Conservation (phyloP, 2,113 vertebrate species). For the Rhinolophus sinicus region DNA sequence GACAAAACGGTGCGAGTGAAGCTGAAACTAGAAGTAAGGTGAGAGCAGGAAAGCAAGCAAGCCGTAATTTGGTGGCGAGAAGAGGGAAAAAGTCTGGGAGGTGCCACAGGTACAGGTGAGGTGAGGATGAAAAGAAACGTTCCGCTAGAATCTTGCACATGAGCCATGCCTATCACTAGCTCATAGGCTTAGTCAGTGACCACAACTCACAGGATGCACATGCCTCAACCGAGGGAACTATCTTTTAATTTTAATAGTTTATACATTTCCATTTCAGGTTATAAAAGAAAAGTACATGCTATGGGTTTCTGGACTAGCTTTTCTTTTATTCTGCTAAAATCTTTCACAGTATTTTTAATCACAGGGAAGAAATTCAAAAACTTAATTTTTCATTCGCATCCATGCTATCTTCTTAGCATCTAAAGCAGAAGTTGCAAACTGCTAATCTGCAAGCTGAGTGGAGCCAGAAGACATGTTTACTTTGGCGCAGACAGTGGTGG, state of each 20-base stretch:
- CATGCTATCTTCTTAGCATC: background rate
- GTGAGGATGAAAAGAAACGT: background rate
- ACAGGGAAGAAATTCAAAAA: background rate
- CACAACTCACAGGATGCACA: fast-evolving
- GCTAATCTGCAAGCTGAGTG: background rate
- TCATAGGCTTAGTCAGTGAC: background rate
- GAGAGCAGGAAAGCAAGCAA: background rate
- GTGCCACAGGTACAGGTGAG: background rate
- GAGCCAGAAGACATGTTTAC: slow-evolving; percentile 28
- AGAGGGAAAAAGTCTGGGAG: background rate
- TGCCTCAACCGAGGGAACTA: background rate
- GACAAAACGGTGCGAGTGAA: background rate
- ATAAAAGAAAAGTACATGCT: background rate
- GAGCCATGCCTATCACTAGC: background rate
- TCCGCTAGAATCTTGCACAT: fast-evolving
- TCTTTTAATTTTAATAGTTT: background rate
- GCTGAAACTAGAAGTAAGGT: background rate
- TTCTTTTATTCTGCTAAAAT: background rate
- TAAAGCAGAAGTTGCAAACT: background rate
- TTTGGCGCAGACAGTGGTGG: background rate
- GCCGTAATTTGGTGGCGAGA: background rate
- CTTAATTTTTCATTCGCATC: background rate
- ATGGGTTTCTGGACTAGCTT: background rate
- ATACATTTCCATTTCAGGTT: background rate
- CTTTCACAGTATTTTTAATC: background rate